phyloP scores from a whole-genome alignment of 53 echinoderm and acorn worm genomes.

The Crossaster papposus region DNA sequence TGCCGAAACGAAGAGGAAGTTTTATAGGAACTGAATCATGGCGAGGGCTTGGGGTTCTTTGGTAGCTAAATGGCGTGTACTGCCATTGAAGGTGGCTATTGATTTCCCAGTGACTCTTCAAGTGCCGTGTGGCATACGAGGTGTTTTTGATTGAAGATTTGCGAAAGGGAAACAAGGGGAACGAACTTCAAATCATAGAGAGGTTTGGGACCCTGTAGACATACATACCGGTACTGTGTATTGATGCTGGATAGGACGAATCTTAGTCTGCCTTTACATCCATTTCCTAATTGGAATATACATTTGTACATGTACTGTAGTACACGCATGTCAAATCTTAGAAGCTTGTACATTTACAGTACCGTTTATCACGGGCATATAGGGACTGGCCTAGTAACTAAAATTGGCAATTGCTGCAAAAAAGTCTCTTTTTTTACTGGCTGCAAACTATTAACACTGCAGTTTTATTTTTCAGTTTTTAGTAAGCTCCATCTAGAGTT shows the following conservation, averaged over 20 bases:
- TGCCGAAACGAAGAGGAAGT: slow-evolving; percentile 24
- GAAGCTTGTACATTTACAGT: background rate
- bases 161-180: background rate
- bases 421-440: background rate
- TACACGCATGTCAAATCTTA: background rate
- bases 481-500: background rate
- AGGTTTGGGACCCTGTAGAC: background rate
- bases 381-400: background rate
- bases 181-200: background rate
- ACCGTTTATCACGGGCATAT: background rate
- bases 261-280: background rate
- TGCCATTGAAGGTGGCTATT: background rate
- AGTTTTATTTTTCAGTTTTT: too few species aligned
- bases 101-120: background rate
- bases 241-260: background rate
- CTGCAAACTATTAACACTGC: too few species aligned
- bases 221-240: background rate
- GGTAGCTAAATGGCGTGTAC: too few species aligned
- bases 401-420: background rate
- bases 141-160: background rate
- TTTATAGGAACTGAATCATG: slow-evolving; percentile 20
- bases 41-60: background rate
- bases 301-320: too few species aligned
- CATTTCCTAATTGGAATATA: background rate
- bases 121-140: background rate